Evolutionary conservation across 2,888 invertebrate species (phyloP).

Genomic region (Hofmannophila pseudospretella): DNA sequence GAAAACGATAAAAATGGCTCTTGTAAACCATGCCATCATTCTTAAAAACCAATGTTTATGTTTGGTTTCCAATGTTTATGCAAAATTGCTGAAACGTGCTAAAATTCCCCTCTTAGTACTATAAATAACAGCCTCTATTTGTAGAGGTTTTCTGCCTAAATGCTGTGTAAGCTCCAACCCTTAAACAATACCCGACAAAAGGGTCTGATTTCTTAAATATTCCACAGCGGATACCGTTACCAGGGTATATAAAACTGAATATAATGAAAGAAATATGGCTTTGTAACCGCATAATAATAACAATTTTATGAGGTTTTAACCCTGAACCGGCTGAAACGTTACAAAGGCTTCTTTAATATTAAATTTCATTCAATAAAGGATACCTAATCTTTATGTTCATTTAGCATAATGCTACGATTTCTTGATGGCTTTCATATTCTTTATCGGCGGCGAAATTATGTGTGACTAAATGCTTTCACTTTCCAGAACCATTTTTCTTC

Average conservation of each 20-base stretch:
- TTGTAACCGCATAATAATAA: constrained; percentile 6
- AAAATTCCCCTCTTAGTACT: neutral
- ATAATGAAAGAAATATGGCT: constrained; percentile 11
- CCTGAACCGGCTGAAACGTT: neutral
- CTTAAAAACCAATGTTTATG: neutral
- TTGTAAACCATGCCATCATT: neutral
- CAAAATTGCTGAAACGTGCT: constrained; percentile 1
- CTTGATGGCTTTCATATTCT: neutral
- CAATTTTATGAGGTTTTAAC: constrained; percentile 7
- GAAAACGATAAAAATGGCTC: no score
- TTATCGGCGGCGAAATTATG: no score
- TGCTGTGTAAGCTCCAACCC: constrained; percentile 32
- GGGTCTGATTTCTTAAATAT: constrained; percentile 36
- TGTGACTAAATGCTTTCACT: no score
- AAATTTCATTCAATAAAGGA: constrained; percentile 3
- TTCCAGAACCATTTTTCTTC: no score
- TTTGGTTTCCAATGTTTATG: neutral
- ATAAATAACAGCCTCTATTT: constrained; percentile 6
- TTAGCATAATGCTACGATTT: neutral
- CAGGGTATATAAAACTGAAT: constrained; percentile 4
- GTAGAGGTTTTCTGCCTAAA: constrained; percentile 15
- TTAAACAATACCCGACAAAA: constrained; percentile 31
- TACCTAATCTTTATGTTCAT: constrained; percentile 4
- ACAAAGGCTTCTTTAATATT: constrained; percentile 9
- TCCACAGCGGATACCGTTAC: constrained; percentile 10